Conservation (phyloP, 2,888 invertebrate genomes). For the Choristoneura rosaceana region DNA sequence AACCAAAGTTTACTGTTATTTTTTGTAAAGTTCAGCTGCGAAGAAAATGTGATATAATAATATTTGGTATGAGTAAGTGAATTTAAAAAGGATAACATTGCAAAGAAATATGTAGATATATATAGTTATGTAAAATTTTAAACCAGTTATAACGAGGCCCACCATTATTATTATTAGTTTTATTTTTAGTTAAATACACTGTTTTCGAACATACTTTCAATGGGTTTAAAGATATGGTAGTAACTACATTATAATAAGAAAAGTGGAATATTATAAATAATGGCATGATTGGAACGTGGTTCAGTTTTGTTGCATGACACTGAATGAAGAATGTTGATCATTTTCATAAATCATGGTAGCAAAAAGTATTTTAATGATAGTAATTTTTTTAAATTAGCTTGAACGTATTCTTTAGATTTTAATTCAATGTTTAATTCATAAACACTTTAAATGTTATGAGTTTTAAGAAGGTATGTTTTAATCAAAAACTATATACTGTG, state of each 20-base stretch:
- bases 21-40: not conserved
- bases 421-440: not conserved
- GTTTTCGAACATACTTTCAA: not conserved
- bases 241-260: not conserved
- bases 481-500: slow-evolving; percentile 2
- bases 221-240: not conserved
- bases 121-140: not conserved
- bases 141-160: not conserved
- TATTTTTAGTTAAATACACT: not conserved
- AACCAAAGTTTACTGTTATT: slow-evolving; percentile 24
- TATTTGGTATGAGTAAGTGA: not conserved
- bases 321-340: not conserved
- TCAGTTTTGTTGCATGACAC: not conserved
- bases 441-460: not conserved
- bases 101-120: not conserved
- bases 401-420: not conserved
- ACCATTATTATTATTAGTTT: slow-evolving; percentile 1
- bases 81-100: not conserved
- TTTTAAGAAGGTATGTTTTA: not conserved
- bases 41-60: slow-evolving; percentile 27
- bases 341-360: not conserved
- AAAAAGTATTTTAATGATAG: not conserved
- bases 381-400: not conserved
- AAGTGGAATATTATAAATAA: not conserved
- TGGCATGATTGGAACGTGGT: not conserved